Evolutionary conservation across 92 coral and sea anemone genomes (phyloP), one percentile per base, ranked within the genome.

Genomic region (Porites cylindrica): DNA sequence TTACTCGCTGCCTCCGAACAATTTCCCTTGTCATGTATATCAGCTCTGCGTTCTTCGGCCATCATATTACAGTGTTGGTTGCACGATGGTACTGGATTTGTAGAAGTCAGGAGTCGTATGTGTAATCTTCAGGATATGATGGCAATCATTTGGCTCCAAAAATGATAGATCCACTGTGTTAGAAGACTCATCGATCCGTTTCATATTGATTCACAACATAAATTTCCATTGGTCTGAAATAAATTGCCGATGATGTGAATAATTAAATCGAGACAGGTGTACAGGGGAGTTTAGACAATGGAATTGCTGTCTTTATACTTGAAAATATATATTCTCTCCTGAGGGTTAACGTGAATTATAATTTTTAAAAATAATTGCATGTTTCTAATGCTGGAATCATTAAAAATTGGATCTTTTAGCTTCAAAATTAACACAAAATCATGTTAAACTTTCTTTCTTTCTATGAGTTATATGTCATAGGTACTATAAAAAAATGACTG

Each of bases 261-360:
- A 72, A 83, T 83, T 70, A 26, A 81, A 51, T 16, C 21, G 23
- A 24, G 87, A 64, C 87, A 83, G 87, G 87, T 83, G 87, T 26
- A 7, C 24, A 21, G 1, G 79, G 14, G 18, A 38, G 53, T 71
- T 82, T 80, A 68, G 65, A 52, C 85, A 80, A 14, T 80, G 14
- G 69, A 32, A 18, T 81, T 38, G 79, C 6, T 20, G 47, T 82
- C 10, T 56, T 82, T 71, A 59, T 56, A 38, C 11, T 58, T 43
- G 43, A 16, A 71, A 60, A 32, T 20, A 71, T 19, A 73, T 71
- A 70, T 54, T 9, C 71, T 32, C 16, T 13, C 70, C 38, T 65
- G 17, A 7, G 8, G 3, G 2, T 16, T 12, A 5, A 63, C 19
- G 19, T 24, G 19, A 17, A 9, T 47, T 65, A 32, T 79, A 70